Conservation (phyloP, 2,797 vertebrate genomes). For the Melanogrammus aeglefinus region DNA sequence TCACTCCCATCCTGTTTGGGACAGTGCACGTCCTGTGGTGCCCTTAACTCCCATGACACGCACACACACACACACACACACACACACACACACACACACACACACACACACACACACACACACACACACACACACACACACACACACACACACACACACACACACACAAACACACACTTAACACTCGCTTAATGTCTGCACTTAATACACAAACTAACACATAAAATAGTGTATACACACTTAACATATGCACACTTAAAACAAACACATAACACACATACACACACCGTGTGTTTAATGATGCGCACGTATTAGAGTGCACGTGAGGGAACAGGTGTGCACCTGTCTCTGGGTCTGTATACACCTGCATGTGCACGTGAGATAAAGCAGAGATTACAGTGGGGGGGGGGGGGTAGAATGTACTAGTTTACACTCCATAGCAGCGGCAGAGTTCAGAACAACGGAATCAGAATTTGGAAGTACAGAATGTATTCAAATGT, state of each 20-base stretch:
- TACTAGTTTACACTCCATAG: not conserved
- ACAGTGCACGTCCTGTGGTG: slow-evolving; percentile 72
- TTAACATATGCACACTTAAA: slow-evolving; percentile 15
- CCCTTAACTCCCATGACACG: slow-evolving; percentile 52
- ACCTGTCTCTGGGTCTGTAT: too few species aligned
- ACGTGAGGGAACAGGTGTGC: not conserved
- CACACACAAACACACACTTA: too few species aligned
- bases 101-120: not conserved
- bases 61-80: not conserved
- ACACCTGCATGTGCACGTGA: not conserved
- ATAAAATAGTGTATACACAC: not conserved
- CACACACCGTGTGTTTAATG: not conserved
- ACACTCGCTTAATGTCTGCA: too few species aligned
- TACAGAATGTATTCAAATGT: slow-evolving; percentile 1
- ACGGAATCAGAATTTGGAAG: not conserved
- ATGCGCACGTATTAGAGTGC: not conserved
- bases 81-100: not conserved
- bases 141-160: not conserved
- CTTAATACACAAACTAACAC: too few species aligned
- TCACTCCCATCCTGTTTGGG: slow-evolving; percentile 82
- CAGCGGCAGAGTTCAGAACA: not conserved
- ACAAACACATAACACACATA: not conserved
- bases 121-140: not conserved
- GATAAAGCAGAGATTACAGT: not conserved
- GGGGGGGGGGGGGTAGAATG: too few species aligned